Conservation (phyloP, 2,797 vertebrate species). For the Columba guinea region DNA sequence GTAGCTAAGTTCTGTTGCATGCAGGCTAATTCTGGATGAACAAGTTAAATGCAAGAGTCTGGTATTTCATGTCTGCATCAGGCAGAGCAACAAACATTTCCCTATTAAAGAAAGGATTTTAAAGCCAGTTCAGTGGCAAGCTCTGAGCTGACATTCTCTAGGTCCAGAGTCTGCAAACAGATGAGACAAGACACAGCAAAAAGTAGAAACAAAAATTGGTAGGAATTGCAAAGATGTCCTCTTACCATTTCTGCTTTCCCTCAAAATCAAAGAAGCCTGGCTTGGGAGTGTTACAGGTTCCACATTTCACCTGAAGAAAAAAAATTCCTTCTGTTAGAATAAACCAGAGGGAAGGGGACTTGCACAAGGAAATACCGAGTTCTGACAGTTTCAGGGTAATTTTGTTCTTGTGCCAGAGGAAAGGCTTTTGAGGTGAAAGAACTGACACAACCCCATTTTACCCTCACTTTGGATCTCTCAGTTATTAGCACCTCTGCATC, state of each 20-base stretch:
- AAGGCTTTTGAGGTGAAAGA: not conserved
- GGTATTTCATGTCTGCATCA: not conserved
- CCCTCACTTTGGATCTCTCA: not conserved
- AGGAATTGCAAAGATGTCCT: conserved; percentile 33
- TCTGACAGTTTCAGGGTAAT: not conserved
- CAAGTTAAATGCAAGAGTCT: not conserved
- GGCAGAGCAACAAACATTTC: not conserved
- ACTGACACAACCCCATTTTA: not conserved
- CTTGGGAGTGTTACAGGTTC: conserved; percentile 91
- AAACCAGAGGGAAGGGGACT: not conserved
- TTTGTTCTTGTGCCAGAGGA: not conserved
- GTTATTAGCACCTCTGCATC: not conserved
- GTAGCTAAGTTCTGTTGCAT: not conserved
- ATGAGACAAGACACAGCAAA: not conserved
- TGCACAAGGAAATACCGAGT: not conserved
- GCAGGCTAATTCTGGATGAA: not conserved
- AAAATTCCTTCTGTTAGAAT: conserved; percentile 2
- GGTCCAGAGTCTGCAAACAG: not conserved
- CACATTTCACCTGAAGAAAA: conserved; percentile 88
- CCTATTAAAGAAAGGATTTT: not conserved
- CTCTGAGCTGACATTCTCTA: not conserved
- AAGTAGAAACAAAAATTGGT: conserved; percentile 2
- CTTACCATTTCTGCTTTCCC: conserved; percentile 98
- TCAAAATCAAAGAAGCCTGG: conserved; percentile 98
- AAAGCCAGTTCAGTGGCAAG: not conserved